These are phyloP conservation scores for Aix galericulata DNA, from an alignment of 2,113 vertebrate genomes.

Conservation along the genomic window DNA sequence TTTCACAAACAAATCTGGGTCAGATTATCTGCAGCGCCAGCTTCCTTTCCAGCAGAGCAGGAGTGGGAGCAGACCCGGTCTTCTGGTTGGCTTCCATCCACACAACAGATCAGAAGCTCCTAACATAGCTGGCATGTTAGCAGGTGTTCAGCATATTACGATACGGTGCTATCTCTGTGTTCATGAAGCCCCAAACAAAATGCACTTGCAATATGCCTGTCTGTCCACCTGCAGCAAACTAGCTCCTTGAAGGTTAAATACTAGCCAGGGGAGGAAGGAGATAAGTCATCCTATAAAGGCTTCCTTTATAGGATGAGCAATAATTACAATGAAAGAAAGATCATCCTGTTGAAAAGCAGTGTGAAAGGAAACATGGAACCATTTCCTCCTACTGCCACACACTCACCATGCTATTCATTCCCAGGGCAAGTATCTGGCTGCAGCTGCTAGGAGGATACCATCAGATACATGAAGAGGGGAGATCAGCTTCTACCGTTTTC, in stretches of 20 bases:
- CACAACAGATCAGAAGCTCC: not conserved
- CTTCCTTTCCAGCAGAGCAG: not conserved
- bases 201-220: not conserved
- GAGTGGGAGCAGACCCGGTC: not conserved
- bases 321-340: constrained; percentile 46
- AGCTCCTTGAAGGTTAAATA: constrained; percentile 4
- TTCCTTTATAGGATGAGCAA: constrained; percentile 7
- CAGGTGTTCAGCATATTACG: not conserved
- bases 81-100: not conserved
- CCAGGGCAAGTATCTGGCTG: not conserved
- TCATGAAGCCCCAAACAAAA: not conserved
- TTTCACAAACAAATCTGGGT: not conserved
- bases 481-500: not conserved
- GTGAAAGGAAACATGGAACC: constrained; percentile 26
- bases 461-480: not conserved
- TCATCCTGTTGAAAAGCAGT: constrained; percentile 28
- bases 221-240: not conserved
- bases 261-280: not conserved
- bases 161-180: not conserved
- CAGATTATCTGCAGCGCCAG: not conserved
- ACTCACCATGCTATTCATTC: not conserved
- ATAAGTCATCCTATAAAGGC: constrained; percentile 17
- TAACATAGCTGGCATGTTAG: not conserved
- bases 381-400: constrained; percentile 33
- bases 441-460: not conserved